A percentile compares a stretch with the other conserved stretches of the same genome.
Evolutionary conservation across 2,113 vertebrate species (phyloP).

Genomic region (Gambusia holbrooki): DNA sequence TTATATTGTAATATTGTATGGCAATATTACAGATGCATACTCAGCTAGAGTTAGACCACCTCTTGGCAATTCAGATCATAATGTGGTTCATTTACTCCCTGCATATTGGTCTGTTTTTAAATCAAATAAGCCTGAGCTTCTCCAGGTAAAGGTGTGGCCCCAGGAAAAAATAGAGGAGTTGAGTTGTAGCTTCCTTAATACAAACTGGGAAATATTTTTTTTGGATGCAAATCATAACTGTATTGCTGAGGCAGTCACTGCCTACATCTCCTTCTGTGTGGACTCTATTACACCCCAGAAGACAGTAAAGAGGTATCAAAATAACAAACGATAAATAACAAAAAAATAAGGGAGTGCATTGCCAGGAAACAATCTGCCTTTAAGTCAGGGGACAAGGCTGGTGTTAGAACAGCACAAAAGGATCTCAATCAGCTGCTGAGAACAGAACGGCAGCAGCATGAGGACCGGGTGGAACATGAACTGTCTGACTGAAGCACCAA

Average conservation of each 20-base stretch:
- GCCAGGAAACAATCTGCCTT: no score
- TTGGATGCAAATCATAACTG: neutral
- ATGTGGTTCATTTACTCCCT: neutral
- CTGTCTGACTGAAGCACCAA: neutral
- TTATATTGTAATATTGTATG: no score
- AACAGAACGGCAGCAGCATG: neutral
- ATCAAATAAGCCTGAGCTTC: neutral
- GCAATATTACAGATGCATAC: neutral
- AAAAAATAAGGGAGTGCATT: no score
- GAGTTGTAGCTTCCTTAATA: neutral
- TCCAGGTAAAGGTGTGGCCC: neutral
- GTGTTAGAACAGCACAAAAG: no score
- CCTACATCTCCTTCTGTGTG: neutral
- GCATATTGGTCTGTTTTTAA: neutral
- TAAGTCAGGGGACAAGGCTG: no score
- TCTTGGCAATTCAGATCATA: neutral
- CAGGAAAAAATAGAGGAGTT: no score
- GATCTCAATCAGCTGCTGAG: no score
- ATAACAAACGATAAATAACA: neutral
- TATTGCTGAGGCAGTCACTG: neutral
- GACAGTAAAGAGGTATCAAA: neutral
- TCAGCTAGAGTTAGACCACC: neutral
- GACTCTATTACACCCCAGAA: neutral
- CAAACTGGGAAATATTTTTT: neutral
- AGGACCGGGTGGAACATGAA: neutral